Evolutionary conservation across 2,888 invertebrate species (phyloP), one percentile per base, ranked within the genome.

Genomic region (Biston stratarius): DNA sequence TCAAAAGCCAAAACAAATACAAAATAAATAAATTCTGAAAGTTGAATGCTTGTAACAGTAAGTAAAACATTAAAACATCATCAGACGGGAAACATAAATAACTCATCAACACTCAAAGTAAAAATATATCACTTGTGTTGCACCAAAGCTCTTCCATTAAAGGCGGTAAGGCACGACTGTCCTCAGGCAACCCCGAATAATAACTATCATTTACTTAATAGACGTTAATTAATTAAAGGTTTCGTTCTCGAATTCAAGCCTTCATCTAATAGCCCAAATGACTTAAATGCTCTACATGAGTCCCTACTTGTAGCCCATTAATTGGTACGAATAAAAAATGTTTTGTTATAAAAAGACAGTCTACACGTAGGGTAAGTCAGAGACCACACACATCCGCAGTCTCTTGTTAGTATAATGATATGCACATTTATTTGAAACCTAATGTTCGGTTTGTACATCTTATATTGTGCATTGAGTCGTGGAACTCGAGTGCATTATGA

Each of bases 401-500:
- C 83, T 88, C 85, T 85, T 84, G 88, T 88, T 87, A 79, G 83
- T 84, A 78, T 93, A 93, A 93, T 92, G 91, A 91, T 90, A 93
- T 92, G 93, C 90, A 92, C 91, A 92, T 93, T 91, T 90, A 89
- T 91, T 91, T 89, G 79, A 85, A 84, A 83, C 81, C 81, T 81
- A 83, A 85, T 85, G 84, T 86, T 80, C 69, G 66, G 75, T 78
- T 61, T 55, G 76, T 82, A 78, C 59, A 59, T 67, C 53, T 67
- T 67, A 66, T 62, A 72, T 64, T 71, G 74, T 71, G 69, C 68
- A 65, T 65, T 63, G 67, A 70, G 48, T 61, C 66, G 66, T 61
- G 69, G 42, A 42, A 10, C 64, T 69, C 57, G 62, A 70, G 61
- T 61, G 53, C 47, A 71, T 67, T 69, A 51, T 67, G 63, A 72